Base-by-base conservation (phyloP, 2,888 invertebrate species). In the Axea sp. region DNA sequence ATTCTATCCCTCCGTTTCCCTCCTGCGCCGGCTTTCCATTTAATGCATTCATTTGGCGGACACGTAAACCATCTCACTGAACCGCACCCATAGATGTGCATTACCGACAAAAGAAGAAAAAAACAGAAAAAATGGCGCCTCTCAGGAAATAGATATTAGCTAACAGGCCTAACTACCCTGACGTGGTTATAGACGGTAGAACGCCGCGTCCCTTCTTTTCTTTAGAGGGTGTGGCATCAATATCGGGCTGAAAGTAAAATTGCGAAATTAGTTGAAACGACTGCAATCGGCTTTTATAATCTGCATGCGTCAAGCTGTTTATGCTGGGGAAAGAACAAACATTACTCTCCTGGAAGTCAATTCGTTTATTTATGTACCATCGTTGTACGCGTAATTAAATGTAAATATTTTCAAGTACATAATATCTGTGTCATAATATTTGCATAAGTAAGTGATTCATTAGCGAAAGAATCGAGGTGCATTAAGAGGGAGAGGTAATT, bases 141-240 rank as follows among this genome's bases (percentile, higher is more conserved):
- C 77, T 71, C 69, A 81, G 85, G 84, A 86, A 86, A 86, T 85
- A 85, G 86, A 86, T 86, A 85, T 86, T 84, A 83, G 80, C 82
- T 79, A 83, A 82, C 81, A 76, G 78, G 78, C 79, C 80, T 82
- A 83, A 82, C 82, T 80, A 79, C 77, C 76, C 77, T 73, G 71
- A 77, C 79, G 72, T 76, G 73, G 78, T 77, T 81, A 79, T 68
- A 77, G 76, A 69, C 73, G 62, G 73, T 73, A 71, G 65, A 51
- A 14, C 15, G 9, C n/a, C 35, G 30, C 69, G 69, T 43, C 67
- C 60, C 59, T 43, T 39, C 53, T 35, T 74, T 26, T 74, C 57
- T 62, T 74, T 77, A 71, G 69, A 78, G 82, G 85, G 84, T 80
- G 85, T 81, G 83, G 81, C 81, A 57, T 57, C 65, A 59, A 78